These are phyloP conservation scores for Microcebus lehilahytsara DNA, from an alignment of 2,113 vertebrate species.

Conservation along the genomic window DNA sequence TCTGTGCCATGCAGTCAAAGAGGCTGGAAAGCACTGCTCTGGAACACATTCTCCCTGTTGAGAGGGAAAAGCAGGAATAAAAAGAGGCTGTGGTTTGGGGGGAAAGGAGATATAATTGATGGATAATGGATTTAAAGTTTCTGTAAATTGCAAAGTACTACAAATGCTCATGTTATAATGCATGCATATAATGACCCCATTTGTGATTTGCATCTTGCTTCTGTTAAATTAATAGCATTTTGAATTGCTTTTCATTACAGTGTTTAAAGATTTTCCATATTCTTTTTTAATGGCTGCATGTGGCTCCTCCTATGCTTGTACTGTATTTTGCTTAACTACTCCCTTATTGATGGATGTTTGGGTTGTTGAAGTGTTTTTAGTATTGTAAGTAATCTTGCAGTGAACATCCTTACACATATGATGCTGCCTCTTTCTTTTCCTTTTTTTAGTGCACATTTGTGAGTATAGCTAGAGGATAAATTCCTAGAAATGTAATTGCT, in stretches of 20 bases:
- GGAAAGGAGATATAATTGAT: background rate
- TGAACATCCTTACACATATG: background rate
- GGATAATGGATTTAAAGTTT: background rate
- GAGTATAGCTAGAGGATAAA: background rate
- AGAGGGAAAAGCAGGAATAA: background rate
- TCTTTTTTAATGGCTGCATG: background rate
- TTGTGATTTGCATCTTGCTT: background rate
- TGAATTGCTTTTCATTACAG: background rate
- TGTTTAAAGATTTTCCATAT: background rate
- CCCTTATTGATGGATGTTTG: background rate
- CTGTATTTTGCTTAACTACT: background rate
- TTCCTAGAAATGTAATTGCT: slow-evolving; percentile 47
- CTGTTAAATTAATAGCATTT: background rate
- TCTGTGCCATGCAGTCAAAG: background rate
- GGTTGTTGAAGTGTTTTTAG: background rate
- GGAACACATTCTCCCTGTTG: background rate
- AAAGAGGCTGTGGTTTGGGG: background rate
- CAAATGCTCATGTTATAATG: background rate
- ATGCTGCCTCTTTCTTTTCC: background rate
- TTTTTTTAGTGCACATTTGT: background rate
- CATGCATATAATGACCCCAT: background rate
- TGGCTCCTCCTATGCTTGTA: background rate
- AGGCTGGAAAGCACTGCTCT: background rate
- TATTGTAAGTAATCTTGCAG: slow-evolving; percentile 44
- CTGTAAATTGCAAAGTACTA: background rate